These are phyloP conservation scores for Syndactyla subalaris DNA, from an alignment of 2,797 vertebrate genomes.

Conservation along the genomic window DNA sequence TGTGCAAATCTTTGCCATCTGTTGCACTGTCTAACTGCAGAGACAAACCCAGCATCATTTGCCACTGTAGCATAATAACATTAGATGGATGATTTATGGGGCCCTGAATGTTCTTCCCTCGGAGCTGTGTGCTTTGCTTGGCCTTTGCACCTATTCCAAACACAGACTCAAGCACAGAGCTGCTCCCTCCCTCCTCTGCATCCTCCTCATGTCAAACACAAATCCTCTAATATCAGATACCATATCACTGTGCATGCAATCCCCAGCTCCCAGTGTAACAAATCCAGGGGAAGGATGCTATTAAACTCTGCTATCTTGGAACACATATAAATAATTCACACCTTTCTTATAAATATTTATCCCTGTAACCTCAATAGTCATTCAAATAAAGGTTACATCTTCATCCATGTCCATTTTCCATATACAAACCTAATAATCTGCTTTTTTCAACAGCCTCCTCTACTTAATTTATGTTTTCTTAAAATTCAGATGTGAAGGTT, in stretches of 20 bases:
- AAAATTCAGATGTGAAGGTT: background rate
- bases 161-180: background rate
- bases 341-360: conserved; percentile 71
- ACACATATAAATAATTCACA: conserved; percentile 71
- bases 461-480: background rate
- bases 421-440: background rate
- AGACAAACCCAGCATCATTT: conserved; percentile 56
- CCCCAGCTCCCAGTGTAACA: background rate
- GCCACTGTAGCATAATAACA: conserved; percentile 57
- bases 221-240: conserved; percentile 19
- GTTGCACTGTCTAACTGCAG: conserved; percentile 63
- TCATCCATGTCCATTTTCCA: background rate
- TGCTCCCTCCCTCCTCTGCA: background rate
- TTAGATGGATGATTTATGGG: conserved; percentile 61
- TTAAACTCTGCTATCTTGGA: conserved; percentile 51
- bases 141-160: background rate
- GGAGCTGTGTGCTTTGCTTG: background rate
- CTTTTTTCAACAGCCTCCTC: background rate
- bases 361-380: conserved; percentile 4
- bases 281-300: conserved; percentile 25
- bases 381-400: conserved; percentile 23
- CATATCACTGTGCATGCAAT: background rate
- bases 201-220: background rate
- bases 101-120: conserved; percentile 38
- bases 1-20: conserved; percentile 74